phyloP scores from a whole-genome alignment of 2,797 vertebrate species.

The Pangasius mekongensis region DNA sequence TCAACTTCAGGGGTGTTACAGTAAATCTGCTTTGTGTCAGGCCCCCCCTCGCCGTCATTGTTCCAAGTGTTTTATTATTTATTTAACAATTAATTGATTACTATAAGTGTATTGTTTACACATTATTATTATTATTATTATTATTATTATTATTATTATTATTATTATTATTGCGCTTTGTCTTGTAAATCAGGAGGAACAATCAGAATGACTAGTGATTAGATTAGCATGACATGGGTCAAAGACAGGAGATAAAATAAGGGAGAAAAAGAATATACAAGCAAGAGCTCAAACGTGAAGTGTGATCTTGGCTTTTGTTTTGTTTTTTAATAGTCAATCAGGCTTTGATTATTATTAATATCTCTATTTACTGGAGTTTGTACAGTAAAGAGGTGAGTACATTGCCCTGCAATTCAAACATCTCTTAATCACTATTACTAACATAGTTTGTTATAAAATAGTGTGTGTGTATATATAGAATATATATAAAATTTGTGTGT shows the following conservation, averaged over 20 bases:
- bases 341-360: not conserved
- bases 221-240: not conserved
- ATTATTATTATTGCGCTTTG: too few species aligned
- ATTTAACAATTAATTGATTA: too few species aligned
- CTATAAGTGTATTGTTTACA: too few species aligned
- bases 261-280: not conserved
- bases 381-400: too few species aligned
- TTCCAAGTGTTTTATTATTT: too few species aligned
- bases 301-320: not conserved
- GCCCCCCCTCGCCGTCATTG: not conserved
- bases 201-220: not conserved
- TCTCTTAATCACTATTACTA: not conserved
- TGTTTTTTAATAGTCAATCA: not conserved
- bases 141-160: too few species aligned
- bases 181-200: too few species aligned
- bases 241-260: not conserved
- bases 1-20: too few species aligned
- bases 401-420: not conserved
- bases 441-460: not conserved
- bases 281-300: not conserved
- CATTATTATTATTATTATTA: too few species aligned
- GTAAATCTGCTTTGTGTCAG: too few species aligned
- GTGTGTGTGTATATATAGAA: not conserved
- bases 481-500: not conserved
- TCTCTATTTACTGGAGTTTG: not conserved